Evolutionary conservation across 1,140 invertebrate species (phyloP).

Genomic region (Drosophila murphyi): DNA sequence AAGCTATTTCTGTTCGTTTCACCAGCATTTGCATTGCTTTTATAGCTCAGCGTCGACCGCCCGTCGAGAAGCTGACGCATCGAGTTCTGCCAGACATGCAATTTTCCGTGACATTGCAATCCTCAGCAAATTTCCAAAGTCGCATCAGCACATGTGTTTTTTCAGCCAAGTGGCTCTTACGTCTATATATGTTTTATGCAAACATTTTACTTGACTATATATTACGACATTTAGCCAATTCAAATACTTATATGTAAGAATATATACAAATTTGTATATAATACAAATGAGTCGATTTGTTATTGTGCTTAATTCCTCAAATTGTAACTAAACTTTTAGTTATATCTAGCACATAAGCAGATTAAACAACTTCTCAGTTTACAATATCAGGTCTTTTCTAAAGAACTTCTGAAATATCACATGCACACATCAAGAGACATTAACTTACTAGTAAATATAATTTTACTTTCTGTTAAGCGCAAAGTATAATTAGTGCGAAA

Average conservation of each 20-base stretch:
- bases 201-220: neutral
- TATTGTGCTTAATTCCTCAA: neutral
- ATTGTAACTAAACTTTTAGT: neutral
- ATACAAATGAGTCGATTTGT: too few relatives aligned
- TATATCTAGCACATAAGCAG: too few relatives aligned
- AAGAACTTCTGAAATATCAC: constrained; percentile 11
- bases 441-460: constrained; percentile 11
- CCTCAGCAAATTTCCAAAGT: constrained; percentile 61
- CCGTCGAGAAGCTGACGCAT: constrained; percentile 46
- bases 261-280: neutral
- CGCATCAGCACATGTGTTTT: constrained; percentile 23
- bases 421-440: constrained; percentile 22
- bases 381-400: neutral
- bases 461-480: neutral
- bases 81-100: constrained; percentile 61
- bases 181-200: neutral
- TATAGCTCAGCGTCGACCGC: constrained; percentile 46
- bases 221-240: neutral
- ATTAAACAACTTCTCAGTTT: too few relatives aligned
- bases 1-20: constrained; percentile 38
- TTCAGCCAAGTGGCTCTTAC: constrained; percentile 26
- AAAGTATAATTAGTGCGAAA: neutral
- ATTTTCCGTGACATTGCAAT: constrained; percentile 74
- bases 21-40: constrained; percentile 44
- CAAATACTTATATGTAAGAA: neutral